Percentiles rank a stretch among this genome's conserved stretches.
Evolutionary conservation across 1,140 invertebrate species (phyloP).

Genomic region (Megalopta genalis): DNA sequence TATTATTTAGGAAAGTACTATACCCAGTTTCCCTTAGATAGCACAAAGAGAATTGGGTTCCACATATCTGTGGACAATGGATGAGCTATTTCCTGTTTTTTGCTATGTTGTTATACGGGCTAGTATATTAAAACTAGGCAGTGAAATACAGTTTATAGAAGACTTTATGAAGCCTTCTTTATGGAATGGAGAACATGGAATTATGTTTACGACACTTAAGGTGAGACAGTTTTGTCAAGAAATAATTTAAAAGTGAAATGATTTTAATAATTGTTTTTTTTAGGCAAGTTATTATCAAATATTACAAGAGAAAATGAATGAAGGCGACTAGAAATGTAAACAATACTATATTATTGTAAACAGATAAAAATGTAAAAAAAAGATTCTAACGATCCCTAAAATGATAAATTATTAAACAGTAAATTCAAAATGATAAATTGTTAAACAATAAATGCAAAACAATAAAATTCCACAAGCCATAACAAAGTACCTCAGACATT

Average conservation of each 20-base stretch:
- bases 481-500: constrained; percentile 1
- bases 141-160: constrained; percentile 91
- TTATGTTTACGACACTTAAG: constrained; percentile 92
- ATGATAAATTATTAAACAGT: constrained; percentile 6
- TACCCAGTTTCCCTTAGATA: constrained; percentile 73
- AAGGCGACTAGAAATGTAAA: constrained; percentile 71
- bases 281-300: constrained; percentile 88
- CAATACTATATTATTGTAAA: neutral
- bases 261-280: constrained; percentile 58
- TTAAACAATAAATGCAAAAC: neutral
- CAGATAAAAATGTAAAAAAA: neutral
- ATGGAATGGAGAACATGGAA: constrained; percentile 88
- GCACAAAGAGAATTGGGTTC: constrained; percentile 80
- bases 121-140: constrained; percentile 89
- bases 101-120: constrained; percentile 91
- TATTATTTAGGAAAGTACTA: constrained; percentile 21
- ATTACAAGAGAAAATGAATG: constrained; percentile 85
- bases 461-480: neutral
- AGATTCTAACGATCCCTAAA: neutral
- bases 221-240: constrained; percentile 70
- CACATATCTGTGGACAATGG: constrained; percentile 89
- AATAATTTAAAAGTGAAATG: neutral
- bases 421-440: neutral
- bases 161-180: constrained; percentile 89
- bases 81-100: constrained; percentile 92